Base-by-base conservation (phyloP, 2,888 invertebrate genomes). In the Agrotis ipsilon region DNA sequence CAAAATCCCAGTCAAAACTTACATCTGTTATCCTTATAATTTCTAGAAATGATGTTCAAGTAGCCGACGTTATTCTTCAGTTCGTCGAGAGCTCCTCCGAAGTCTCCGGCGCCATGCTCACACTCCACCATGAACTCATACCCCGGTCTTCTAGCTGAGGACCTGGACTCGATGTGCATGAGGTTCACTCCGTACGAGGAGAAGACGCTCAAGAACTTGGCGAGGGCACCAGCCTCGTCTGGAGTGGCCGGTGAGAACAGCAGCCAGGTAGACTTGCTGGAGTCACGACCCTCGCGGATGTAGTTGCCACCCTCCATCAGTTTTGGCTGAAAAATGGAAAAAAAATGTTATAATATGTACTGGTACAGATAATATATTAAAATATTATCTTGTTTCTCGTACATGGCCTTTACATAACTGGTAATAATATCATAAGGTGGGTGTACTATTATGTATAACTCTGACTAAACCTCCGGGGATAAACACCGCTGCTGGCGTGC, bases 81-180 rank as follows among this genome's bases (percentile, higher is more conserved):
- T 58, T 97, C 97, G 32, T 97, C 97, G 21, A 99, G 97, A 0
- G 98, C 98, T 0, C 94, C 96, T 6, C 97, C 97, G 57, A 99
- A 96, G 75, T 98, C 97, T 0, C 98, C 98, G 0, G 97, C 96
- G 0, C 96, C 95, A 21, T 98, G 97, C 75, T 98, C 98, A 88
- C 99, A 99, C 90, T 99, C 98, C 46, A 99, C 98, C 97, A 99
- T 98, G 92, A 99, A 99, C 94, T 99, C 99, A 89, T 99, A 99
- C 32, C 97, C 97, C 18, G 96, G 97, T 49, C 97, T 96, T 74
- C 98, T 97, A 62, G 98, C 97, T 0, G 99, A 99, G 1, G 99
- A 98, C 6, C 96, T 96, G 0, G 99, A 99, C 92, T 99, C 99
- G 75, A 99, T 99, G 92, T 99, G 99, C 80, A 98, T 95, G 69